A percentile compares a stretch with the other conserved stretches of the same genome.
These are phyloP conservation scores for Drosophila malerkotliana DNA, from an alignment of 1,140 invertebrate genomes.

Conservation along the genomic window DNA sequence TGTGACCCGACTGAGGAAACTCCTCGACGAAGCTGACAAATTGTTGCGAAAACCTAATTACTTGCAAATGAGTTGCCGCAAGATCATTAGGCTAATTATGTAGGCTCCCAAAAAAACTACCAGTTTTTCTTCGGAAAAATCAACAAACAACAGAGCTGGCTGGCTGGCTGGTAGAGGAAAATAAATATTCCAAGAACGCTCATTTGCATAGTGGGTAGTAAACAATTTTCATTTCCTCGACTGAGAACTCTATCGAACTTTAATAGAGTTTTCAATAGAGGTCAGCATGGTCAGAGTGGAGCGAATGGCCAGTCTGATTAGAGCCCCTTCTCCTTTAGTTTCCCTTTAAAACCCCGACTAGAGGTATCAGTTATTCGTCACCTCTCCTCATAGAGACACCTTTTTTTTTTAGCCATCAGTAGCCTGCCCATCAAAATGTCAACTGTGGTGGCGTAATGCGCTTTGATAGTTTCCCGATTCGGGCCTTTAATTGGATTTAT, in stretches of 20 bases:
- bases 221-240: not conserved
- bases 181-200: not conserved
- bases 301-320: too few species aligned
- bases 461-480: constrained; percentile 56
- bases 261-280: too few species aligned
- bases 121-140: not conserved
- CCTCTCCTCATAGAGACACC: not conserved
- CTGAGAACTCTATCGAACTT: too few species aligned
- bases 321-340: too few species aligned
- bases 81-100: constrained; percentile 61
- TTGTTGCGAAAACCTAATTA: constrained; percentile 64
- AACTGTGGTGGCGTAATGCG: constrained; percentile 36
- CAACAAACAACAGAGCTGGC: not conserved
- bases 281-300: too few species aligned
- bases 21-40: constrained; percentile 42
- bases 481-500: constrained; percentile 55
- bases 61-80: constrained; percentile 59
- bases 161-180: not conserved
- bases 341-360: too few species aligned
- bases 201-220: not conserved
- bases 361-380: constrained; percentile 1
- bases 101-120: constrained; percentile 4
- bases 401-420: not conserved
- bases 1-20: constrained; percentile 57
- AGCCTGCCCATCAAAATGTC: constrained; percentile 42